A percentile compares a stretch with the other conserved stretches of the same genome.
phyloP scores from a whole-genome alignment of 1,140 invertebrate genomes.

The Pseudomyrmex sp. region DNA sequence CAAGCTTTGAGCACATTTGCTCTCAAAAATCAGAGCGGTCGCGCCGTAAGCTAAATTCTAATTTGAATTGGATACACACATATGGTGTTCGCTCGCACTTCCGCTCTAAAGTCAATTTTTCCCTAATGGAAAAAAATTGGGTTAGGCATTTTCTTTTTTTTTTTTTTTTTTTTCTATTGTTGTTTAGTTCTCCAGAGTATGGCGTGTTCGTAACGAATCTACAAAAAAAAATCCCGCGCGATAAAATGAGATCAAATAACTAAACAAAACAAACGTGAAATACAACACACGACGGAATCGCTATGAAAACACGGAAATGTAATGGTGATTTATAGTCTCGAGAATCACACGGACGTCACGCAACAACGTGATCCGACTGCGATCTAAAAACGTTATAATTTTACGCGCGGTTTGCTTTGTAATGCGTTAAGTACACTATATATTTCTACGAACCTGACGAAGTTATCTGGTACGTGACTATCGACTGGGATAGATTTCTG shows the following conservation, averaged over 20 bases:
- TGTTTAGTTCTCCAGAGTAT: not conserved
- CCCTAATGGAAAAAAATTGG: not conserved
- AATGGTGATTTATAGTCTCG: not conserved
- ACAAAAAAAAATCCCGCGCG: not conserved
- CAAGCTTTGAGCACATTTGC: slow-evolving; percentile 33
- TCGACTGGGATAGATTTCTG: not conserved
- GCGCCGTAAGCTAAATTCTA: slow-evolving; percentile 5
- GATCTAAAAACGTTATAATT: not conserved
- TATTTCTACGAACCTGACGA: slow-evolving; percentile 16
- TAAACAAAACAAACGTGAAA: not conserved
- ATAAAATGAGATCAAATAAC: slow-evolving; percentile 15
- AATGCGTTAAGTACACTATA: not conserved
- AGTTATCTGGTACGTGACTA: slow-evolving; percentile 48
- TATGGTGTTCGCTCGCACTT: not conserved
- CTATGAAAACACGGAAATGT: not conserved
- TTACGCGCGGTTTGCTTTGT: not conserved
- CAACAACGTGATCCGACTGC: not conserved
- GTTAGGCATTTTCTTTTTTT: slow-evolving; percentile 6
- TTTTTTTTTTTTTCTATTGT: slow-evolving; percentile 17
- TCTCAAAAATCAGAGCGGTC: slow-evolving; percentile 15
- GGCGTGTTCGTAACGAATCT: not conserved
- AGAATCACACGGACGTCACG: not conserved
- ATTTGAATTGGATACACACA: slow-evolving; percentile 6
- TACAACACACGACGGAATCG: not conserved
- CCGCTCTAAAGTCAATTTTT: slow-evolving; percentile 17